Conservation (phyloP, 37 sponge, comb jelly and placozoan genomes). For the Lycopodina hypogea region DNA sequence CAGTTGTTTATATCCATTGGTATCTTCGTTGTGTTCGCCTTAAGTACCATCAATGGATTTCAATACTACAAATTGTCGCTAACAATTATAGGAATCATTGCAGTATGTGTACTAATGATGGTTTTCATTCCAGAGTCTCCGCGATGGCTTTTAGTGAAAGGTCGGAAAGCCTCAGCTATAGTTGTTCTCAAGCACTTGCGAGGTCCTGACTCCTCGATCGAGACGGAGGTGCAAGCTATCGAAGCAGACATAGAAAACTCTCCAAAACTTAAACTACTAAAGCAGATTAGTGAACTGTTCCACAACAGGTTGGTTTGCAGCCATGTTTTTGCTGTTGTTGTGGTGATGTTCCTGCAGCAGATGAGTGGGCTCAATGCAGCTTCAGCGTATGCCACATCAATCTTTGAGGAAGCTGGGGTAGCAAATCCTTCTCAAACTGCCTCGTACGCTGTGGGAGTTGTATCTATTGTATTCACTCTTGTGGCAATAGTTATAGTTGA, state of each 20-base stretch:
- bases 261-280: slow-evolving; percentile 6
- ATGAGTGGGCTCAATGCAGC: slow-evolving; percentile 45
- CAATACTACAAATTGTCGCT: slow-evolving; percentile 37
- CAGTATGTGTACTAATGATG: slow-evolving; percentile 20
- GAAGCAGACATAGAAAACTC: slow-evolving; percentile 3
- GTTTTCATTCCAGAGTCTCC: slow-evolving; percentile 49
- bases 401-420: slow-evolving; percentile 33
- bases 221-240: slow-evolving; percentile 40
- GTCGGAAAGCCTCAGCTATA: slow-evolving; percentile 9
- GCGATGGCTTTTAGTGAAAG: slow-evolving; percentile 48
- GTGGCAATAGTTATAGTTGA: slow-evolving; percentile 50
- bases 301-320: slow-evolving; percentile 16
- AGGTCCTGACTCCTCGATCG: slow-evolving; percentile 29
- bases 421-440: neutral
- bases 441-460: slow-evolving; percentile 21
- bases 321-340: slow-evolving; percentile 1
- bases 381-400: slow-evolving; percentile 25
- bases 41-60: slow-evolving; percentile 32
- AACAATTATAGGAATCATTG: slow-evolving; percentile 15
- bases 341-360: slow-evolving; percentile 50
- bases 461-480: slow-evolving; percentile 34
- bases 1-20: slow-evolving; percentile 37
- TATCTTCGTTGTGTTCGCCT: slow-evolving; percentile 8
- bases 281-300: too few species aligned
- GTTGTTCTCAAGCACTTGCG: slow-evolving; percentile 41